Percentiles rank a stretch among this genome's conserved stretches.
Conservation (phyloP, 1,140 invertebrate species). For the Callitettix versicolor region DNA sequence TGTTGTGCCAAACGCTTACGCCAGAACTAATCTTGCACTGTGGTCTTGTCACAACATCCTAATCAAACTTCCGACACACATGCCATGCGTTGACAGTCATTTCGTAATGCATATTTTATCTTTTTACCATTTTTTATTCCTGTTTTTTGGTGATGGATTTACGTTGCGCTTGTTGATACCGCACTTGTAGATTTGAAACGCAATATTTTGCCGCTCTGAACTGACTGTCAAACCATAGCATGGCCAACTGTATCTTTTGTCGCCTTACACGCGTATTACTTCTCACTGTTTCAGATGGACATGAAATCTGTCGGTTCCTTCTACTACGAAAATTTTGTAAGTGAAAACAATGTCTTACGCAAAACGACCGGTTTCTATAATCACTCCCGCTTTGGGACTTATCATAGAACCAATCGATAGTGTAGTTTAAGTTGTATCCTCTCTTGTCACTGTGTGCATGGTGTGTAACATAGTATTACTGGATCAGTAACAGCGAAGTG, state of each 20-base stretch:
- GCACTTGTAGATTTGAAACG: neutral
- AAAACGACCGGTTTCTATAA: no score
- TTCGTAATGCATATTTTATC: slow-evolving; percentile 11
- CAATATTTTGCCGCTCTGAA: slow-evolving; percentile 2
- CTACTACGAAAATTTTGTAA: slow-evolving; percentile 90
- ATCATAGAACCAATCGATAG: no score
- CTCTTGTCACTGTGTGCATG: neutral
- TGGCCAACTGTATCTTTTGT: slow-evolving; percentile 33
- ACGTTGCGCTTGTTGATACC: slow-evolving; percentile 7
- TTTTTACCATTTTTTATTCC: neutral
- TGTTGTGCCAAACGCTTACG: slow-evolving; percentile 27
- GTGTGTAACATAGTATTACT: neutral
- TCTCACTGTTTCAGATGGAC: slow-evolving; percentile 67
- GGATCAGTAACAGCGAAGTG: no score
- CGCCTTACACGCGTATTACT: slow-evolving; percentile 28
- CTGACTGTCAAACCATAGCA: slow-evolving; percentile 14
- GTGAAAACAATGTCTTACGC: slow-evolving; percentile 32
- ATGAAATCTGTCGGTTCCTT: slow-evolving; percentile 86
- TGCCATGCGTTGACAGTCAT: slow-evolving; percentile 28
- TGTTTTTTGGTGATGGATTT: slow-evolving; percentile 20
- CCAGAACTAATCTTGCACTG: slow-evolving; percentile 17
- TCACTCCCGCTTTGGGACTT: no score
- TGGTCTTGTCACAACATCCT: slow-evolving; percentile 27
- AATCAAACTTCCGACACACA: slow-evolving; percentile 22
- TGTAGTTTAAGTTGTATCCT: no score